Evolutionary conservation across 2,797 vertebrate species (phyloP).

Genomic region (Platyrinchus mystaceus): DNA sequence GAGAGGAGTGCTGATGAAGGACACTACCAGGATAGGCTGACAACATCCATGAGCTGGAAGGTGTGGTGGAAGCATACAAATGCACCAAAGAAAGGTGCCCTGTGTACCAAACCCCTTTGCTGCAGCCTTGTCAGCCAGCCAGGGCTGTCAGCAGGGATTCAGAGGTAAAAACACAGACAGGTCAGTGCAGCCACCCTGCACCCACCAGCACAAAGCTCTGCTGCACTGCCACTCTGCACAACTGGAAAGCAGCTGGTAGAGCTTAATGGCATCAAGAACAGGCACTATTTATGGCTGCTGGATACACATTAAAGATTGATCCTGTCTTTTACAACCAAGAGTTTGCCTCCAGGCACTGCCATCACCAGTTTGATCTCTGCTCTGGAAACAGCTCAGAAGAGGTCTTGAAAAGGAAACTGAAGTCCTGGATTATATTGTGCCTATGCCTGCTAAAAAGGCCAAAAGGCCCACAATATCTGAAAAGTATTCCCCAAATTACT

Average conservation of each 20-base stretch:
- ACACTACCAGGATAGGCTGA: no score
- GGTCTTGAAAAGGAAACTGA: background rate
- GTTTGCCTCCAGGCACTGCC: background rate
- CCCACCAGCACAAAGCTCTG: background rate
- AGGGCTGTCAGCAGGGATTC: background rate
- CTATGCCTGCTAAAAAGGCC: background rate
- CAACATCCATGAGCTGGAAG: background rate
- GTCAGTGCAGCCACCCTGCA: background rate
- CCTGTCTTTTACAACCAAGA: background rate
- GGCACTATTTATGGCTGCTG: background rate
- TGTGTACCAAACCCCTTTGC: background rate
- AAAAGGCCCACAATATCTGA: background rate
- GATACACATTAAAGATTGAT: background rate
- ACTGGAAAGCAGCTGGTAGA: background rate
- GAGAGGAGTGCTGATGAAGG: background rate
- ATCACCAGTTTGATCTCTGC: background rate
- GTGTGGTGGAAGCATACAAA: rapidly evolving
- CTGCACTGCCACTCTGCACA: no score
- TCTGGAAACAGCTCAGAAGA: background rate
- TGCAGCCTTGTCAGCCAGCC: background rate
- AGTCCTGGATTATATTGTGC: background rate
- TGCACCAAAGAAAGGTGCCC: background rate
- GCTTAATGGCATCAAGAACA: background rate
- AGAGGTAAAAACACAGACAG: background rate
- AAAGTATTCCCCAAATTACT: background rate